Conservation (phyloP, 1,140 invertebrate species). For the Drosophila arizonae region DNA sequence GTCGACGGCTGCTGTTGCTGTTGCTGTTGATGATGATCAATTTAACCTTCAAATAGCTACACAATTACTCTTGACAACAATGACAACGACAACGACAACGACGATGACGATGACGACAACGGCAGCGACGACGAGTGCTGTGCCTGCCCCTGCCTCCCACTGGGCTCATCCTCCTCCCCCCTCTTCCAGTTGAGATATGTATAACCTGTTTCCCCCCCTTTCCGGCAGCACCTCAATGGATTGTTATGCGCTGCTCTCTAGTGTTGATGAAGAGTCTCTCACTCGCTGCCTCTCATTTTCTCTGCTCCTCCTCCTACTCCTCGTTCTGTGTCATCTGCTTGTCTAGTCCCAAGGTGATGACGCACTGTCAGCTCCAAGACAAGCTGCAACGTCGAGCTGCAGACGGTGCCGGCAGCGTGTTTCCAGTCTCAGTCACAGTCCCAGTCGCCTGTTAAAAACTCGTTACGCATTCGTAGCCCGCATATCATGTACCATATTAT, state of each 20-base stretch:
- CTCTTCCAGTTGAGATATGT: not conserved
- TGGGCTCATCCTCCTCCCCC: too few species aligned
- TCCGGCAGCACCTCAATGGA: conserved; percentile 17
- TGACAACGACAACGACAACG: conserved; percentile 25
- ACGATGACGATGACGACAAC: conserved; percentile 11
- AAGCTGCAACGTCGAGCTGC: not conserved
- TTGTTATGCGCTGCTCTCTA: conserved; percentile 35
- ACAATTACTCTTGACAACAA: conserved; percentile 50
- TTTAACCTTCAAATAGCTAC: conserved; percentile 70
- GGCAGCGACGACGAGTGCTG: conserved; percentile 16
- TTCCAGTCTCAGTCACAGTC: not conserved
- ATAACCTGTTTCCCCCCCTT: conserved; percentile 31
- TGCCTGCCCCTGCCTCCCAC: too few species aligned
- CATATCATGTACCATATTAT: conserved; percentile 19
- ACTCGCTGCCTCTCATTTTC: not conserved
- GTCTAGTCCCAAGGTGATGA: conserved; percentile 44
- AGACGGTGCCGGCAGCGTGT: not conserved
- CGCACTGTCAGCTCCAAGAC: conserved; percentile 23
- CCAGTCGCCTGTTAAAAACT: conserved; percentile 10
- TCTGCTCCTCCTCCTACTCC: not conserved
- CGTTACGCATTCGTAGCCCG: conserved; percentile 21
- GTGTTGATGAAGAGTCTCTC: conserved; percentile 43
- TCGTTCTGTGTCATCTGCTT: conserved; percentile 8
- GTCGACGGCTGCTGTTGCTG: conserved; percentile 19
- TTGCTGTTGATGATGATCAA: conserved; percentile 59